These are phyloP conservation scores for Euwallacea similis DNA, from an alignment of 1,140 invertebrate species.

Conservation along the genomic window DNA sequence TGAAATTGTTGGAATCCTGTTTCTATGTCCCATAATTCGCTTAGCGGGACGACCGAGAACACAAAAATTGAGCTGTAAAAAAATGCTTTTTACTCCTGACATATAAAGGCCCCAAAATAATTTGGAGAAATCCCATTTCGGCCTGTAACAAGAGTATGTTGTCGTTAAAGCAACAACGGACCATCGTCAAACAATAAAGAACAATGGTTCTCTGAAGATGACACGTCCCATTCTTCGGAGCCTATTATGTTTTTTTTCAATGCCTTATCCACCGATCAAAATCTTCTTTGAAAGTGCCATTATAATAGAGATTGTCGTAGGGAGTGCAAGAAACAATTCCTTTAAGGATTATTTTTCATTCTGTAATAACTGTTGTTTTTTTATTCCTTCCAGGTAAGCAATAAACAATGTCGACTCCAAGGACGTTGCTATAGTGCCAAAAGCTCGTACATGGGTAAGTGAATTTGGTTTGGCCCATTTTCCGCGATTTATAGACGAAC, in stretches of 20 bases:
- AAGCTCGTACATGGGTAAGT: conserved; percentile 17
- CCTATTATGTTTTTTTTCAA: conserved; percentile 25
- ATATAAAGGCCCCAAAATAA: not conserved
- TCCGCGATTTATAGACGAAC: conserved; percentile 16
- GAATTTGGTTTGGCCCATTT: conserved; percentile 6
- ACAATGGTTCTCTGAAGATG: conserved; percentile 30
- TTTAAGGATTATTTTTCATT: not conserved
- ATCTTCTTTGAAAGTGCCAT: conserved; percentile 21
- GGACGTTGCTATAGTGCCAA: conserved; percentile 5
- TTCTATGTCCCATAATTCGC: too few relatives aligned
- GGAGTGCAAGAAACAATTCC: not conserved
- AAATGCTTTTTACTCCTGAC: too few relatives aligned
- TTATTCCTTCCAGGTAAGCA: conserved; percentile 29
- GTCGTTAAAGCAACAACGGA: conserved; percentile 5
- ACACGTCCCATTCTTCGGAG: conserved; percentile 24
- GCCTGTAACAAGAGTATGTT: conserved; percentile 16
- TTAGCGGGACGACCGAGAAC: not conserved
- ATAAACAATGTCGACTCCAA: conserved; percentile 1
- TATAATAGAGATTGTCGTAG: conserved; percentile 16
- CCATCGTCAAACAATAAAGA: conserved; percentile 29
- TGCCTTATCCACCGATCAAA: conserved; percentile 27
- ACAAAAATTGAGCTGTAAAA: too few relatives aligned
- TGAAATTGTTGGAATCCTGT: too few relatives aligned
- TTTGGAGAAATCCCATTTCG: conserved; percentile 1
- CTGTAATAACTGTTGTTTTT: not conserved